Base-by-base conservation (phyloP, 2,888 invertebrate genomes). In the Girardia tigrina region DNA sequence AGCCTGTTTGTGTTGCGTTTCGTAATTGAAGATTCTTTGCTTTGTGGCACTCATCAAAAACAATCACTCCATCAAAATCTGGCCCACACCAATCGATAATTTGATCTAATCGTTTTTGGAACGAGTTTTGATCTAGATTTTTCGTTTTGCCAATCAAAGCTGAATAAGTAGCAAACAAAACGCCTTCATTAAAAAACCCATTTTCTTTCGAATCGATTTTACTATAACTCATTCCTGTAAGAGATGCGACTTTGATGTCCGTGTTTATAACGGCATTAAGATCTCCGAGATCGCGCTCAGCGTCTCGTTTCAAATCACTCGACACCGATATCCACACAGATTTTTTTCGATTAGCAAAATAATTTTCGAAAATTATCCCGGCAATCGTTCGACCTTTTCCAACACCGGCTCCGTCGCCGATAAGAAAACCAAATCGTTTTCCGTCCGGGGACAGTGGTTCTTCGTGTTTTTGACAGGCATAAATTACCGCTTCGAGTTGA, bases 401-500 rank as follows among this genome's bases (percentile, higher is more conserved):
- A 0, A 83, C 83, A 74, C 83, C 83, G 28, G 83, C 83, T 23
- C 81, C 83, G 79, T 83, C 83, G 1, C 83, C 83, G 71, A 83
- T 80, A 73, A 83, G 82, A 79, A 83, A 83, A 8, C 83, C 83
- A 28, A 82, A 82, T 70, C 83, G 79, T 36, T 79, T 80, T 26
- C 81, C 82, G 79, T 80, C 81, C n/a, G n/a, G n/a, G n/a, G n/a
- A n/a, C 8, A 81, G 80, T 28, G 82, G 27, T n/a, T 28, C 28
- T 71, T 71, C 28, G 56, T 99, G 98, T 77, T 94, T 94, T 85
- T 99, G 98, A 27, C 92, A 91, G 0, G 98, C 90, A 84, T 99
- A 99, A 0, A 92, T 91, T 8, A 99, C 92, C 14, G 97, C 91
- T 86, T 99, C 98, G 76, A 99, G 86, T 83, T 99, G 98, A 79